Evolutionary conservation across 2,888 invertebrate genomes (phyloP).

Genomic region (Candidula unifasciata): DNA sequence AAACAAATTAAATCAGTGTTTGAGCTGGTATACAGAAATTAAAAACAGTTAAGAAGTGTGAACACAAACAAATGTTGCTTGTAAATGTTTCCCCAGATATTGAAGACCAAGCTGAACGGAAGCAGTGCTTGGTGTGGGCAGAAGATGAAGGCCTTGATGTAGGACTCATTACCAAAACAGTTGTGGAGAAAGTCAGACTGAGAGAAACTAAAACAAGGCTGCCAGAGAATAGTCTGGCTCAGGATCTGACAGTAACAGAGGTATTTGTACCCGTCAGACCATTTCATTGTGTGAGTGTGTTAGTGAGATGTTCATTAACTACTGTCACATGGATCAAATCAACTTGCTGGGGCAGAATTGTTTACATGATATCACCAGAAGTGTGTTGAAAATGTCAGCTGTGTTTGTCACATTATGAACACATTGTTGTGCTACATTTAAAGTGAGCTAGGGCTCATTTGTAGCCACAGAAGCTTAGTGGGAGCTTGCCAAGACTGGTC

Average conservation of each 20-base stretch:
- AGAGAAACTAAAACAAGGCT: constrained; percentile 62
- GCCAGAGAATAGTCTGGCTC: constrained; percentile 81
- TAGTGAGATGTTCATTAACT: background rate
- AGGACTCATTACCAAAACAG: constrained; percentile 88
- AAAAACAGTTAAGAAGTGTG: too few relatives aligned
- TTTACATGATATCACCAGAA: background rate
- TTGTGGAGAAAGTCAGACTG: constrained; percentile 86
- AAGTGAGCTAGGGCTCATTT: too few relatives aligned
- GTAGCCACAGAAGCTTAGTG: too few relatives aligned
- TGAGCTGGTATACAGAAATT: background rate
- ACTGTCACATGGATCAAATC: background rate
- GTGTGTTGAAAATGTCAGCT: too few relatives aligned
- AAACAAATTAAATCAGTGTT: too few relatives aligned
- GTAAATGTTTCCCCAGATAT: constrained; percentile 68
- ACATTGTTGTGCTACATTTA: too few relatives aligned
- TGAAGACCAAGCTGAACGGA: constrained; percentile 73
- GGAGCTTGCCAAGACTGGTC: too few relatives aligned
- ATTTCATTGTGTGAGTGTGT: background rate
- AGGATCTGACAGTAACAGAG: constrained; percentile 69
- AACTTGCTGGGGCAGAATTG: background rate
- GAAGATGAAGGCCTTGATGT: constrained; percentile 86
- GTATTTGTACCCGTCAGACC: constrained; percentile 60
- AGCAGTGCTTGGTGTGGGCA: constrained; percentile 80
- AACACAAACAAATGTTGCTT: too few relatives aligned
- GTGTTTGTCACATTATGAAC: too few relatives aligned